Evolutionary conservation across 2,113 vertebrate genomes (phyloP), one percentile per base, ranked within the genome.

Genomic region (Lepus europaeus): DNA sequence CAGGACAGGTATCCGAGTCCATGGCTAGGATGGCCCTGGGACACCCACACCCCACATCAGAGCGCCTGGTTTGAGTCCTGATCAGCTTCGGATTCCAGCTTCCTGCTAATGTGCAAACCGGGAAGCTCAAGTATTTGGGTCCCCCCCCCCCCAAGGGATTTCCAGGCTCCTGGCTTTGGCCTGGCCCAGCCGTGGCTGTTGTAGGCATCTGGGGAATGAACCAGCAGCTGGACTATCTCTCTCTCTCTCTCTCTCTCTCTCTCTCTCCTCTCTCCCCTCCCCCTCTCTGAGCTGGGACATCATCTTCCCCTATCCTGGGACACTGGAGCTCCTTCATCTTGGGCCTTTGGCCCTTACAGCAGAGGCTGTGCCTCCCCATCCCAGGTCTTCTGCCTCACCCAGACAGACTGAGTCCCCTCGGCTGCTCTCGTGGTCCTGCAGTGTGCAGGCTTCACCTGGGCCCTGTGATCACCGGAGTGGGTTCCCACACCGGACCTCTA

Each of bases 231-330:
- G 56, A 59, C 12, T 9, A 56, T 13, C 53, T 56, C 53, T 56
- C 56, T 59, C 17, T 59, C 17, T 4, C 0, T 8, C 0, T 17
- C 13, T 27, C 2, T 23, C 45, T 16, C 10, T 9, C 36, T 4
- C 23, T 5, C 19, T 74, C 36, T 36, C 33, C 16, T 9, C 13
- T 64, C 10, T 64, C 3, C 27, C 25, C 56, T 59, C 56, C 17
- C 56, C 56, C 56, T 59, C 56, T 80, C 33, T 53, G 36, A 6
- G 20, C 68, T 16, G 69, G 56, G 68, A 9, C 31, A 20, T 31
- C 6, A 63, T 20, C 68, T 33, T 73, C 79, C 13, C 27, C 61
- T 59, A n/a, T 9, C 25, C 39, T 68, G 19, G 8, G 31, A 53
- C 31, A 20, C 3, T 31, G 64, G 25, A 79, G 17, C 6, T 59